Evolutionary conservation across 1,140 invertebrate species (phyloP).

Genomic region (Zophobas morio): DNA sequence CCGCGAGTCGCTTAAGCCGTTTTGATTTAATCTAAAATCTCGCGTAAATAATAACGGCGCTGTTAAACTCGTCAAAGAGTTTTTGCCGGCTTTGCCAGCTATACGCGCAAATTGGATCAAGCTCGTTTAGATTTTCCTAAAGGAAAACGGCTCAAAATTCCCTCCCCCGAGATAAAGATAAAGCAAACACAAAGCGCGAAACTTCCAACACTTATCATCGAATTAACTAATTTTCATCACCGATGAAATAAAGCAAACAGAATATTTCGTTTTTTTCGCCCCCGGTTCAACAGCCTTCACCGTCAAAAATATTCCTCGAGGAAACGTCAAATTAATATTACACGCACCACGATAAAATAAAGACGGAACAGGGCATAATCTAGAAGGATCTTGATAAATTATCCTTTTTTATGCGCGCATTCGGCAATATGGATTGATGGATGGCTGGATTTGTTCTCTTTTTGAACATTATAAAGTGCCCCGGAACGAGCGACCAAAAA

Average conservation of each 20-base stretch:
- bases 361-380: constrained; percentile 8
- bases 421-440: constrained; percentile 31
- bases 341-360: constrained; percentile 3
- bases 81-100: constrained; percentile 24
- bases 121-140: constrained; percentile 14
- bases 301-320: not conserved
- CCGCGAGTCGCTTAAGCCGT: not conserved
- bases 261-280: not conserved
- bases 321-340: constrained; percentile 25
- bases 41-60: constrained; percentile 23
- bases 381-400: constrained; percentile 25
- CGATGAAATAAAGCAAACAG: constrained; percentile 1
- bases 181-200: not conserved
- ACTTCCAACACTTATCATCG: not conserved
- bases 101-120: constrained; percentile 31
- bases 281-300: not conserved
- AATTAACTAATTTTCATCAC: not conserved
- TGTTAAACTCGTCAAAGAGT: constrained; percentile 21
- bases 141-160: constrained; percentile 20
- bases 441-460: constrained; percentile 31
- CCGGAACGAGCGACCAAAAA: constrained; percentile 1
- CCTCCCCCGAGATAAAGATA: not conserved
- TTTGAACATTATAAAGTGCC: constrained; percentile 3
- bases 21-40: not conserved
- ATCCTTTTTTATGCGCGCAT: constrained; percentile 14